These are phyloP conservation scores for Furcifer pardalis DNA, from an alignment of 2,797 vertebrate species.

Conservation along the genomic window DNA sequence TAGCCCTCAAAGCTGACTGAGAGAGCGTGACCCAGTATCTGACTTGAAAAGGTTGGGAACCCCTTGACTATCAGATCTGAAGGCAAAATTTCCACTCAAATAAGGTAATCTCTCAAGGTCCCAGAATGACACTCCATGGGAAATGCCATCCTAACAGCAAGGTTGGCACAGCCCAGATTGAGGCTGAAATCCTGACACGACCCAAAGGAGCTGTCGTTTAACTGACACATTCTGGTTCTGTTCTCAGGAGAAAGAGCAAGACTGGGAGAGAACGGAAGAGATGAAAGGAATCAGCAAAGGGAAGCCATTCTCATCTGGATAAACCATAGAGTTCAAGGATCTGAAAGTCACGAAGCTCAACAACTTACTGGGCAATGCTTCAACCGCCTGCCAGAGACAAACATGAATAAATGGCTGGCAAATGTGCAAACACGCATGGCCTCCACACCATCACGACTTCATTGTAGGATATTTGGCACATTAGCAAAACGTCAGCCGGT, in stretches of 20 bases:
- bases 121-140: not conserved
- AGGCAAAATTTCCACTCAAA: not conserved
- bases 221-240: not conserved
- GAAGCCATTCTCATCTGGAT: not conserved
- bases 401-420: not conserved
- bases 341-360: not conserved
- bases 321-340: accelerated
- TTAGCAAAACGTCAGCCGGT: not conserved
- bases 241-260: slow-evolving; percentile 8
- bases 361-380: not conserved
- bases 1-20: no score
- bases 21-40: no score
- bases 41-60: no score
- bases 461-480: no score
- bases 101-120: accelerated
- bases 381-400: not conserved
- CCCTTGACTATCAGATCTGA: no score
- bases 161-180: not conserved
- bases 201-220: not conserved
- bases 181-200: not conserved
- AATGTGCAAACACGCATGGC: not conserved
- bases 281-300: not conserved
- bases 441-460: not conserved
- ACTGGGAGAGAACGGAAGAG: not conserved
- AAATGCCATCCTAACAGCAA: not conserved